Evolutionary conservation across 2,888 invertebrate genomes (phyloP).

Genomic region (Rhopalosiphum nymphaeae): DNA sequence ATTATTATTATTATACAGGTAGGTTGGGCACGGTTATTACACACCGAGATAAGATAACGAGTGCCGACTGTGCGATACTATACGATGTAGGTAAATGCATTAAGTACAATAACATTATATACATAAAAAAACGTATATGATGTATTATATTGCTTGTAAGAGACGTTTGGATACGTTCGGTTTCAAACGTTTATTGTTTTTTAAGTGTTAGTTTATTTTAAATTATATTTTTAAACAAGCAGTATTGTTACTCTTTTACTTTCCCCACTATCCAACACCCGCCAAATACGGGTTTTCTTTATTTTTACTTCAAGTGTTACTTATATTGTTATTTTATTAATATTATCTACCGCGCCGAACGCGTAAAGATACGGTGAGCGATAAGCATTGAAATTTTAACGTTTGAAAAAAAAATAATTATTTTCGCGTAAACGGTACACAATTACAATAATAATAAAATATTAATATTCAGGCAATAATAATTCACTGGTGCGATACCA

Average conservation of each 20-base stretch:
- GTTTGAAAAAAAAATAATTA: slow-evolving; percentile 17
- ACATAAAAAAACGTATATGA: not conserved
- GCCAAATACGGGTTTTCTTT: not conserved
- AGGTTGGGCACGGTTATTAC: not conserved
- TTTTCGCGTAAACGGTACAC: slow-evolving; percentile 19
- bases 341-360: slow-evolving; percentile 21
- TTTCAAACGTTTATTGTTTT: slow-evolving; percentile 53
- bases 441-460: not conserved
- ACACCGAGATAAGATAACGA: slow-evolving; percentile 37
- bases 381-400: slow-evolving; percentile 38
- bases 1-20: not conserved
- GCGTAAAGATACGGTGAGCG: slow-evolving; percentile 35
- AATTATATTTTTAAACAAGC: slow-evolving; percentile 43
- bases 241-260: slow-evolving; percentile 18
- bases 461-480: not conserved
- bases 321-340: not conserved
- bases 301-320: not conserved
- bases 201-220: slow-evolving; percentile 55
- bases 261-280: not conserved
- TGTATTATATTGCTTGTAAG: not conserved
- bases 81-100: not conserved
- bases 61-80: not conserved
- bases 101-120: not conserved
- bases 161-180: not conserved
- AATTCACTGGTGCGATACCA: not conserved